phyloP scores from a whole-genome alignment of 2,113 vertebrate species.

The Chaetodon trifascialis region DNA sequence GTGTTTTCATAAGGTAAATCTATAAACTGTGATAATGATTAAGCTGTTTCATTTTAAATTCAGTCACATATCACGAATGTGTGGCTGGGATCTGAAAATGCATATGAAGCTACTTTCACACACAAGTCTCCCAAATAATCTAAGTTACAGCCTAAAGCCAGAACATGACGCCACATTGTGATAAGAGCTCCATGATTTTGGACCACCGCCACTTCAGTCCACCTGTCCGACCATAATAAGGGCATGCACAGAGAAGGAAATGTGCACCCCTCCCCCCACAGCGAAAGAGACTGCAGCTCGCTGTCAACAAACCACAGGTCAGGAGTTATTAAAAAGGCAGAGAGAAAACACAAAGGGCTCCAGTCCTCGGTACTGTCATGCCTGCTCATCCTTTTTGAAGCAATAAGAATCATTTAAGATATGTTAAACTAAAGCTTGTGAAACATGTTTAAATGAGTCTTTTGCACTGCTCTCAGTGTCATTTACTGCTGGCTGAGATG shows the following conservation, averaged over 20 bases:
- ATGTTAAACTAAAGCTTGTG: neutral
- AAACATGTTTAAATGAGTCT: neutral
- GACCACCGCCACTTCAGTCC: neutral
- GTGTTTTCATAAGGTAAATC: neutral
- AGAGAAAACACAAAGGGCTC: neutral
- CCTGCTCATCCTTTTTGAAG: neutral
- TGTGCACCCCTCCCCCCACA: constrained; percentile 6
- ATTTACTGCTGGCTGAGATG: neutral
- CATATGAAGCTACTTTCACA: neutral
- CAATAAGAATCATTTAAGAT: neutral
- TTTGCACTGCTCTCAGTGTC: neutral
- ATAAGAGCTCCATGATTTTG: neutral
- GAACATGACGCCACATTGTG: neutral
- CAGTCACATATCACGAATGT: too few species aligned
- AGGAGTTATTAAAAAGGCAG: constrained; percentile 22
- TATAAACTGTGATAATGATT: too few species aligned
- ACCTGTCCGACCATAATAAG: constrained; percentile 24
- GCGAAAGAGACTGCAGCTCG: constrained; percentile 16
- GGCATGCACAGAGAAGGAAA: neutral
- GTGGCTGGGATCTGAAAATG: too few species aligned
- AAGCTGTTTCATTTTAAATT: too few species aligned
- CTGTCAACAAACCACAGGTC: constrained; percentile 29
- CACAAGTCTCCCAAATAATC: neutral
- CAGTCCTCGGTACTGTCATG: neutral
- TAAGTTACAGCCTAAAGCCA: neutral